Percentiles rank a stretch among this genome's conserved stretches.
Evolutionary conservation across 1,140 invertebrate genomes (phyloP).

Genomic region (Psix sp.): DNA sequence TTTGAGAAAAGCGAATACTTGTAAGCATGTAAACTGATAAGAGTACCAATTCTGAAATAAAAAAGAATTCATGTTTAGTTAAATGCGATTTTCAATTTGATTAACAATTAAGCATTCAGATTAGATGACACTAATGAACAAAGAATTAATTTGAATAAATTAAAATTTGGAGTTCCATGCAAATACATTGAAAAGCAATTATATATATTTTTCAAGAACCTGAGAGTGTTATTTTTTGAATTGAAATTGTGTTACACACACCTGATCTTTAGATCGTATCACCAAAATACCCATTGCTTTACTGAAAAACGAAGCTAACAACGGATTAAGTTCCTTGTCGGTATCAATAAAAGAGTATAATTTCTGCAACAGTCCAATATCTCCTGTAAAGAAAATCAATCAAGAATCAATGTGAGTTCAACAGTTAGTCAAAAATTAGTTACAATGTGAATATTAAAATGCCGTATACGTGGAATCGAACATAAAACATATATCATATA

Average conservation of each 20-base stretch:
- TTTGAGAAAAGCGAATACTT: constrained; percentile 94
- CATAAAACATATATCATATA: too few relatives aligned
- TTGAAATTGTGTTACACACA: constrained; percentile 72
- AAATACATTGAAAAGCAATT: too few relatives aligned
- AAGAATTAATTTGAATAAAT: too few relatives aligned
- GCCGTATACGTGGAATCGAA: too few relatives aligned
- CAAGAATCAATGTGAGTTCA: too few relatives aligned
- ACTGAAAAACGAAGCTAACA: constrained; percentile 96
- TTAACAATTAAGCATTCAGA: too few relatives aligned
- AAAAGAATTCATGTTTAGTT: neutral
- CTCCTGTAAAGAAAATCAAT: constrained; percentile 74
- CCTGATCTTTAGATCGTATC: constrained; percentile 86
- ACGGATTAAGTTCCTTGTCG: constrained; percentile 92
- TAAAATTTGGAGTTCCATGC: too few relatives aligned
- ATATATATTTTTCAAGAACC: too few relatives aligned
- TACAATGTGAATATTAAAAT: too few relatives aligned
- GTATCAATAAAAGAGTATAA: constrained; percentile 93
- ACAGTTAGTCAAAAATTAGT: too few relatives aligned
- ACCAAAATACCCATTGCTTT: constrained; percentile 94
- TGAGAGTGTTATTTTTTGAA: too few relatives aligned
- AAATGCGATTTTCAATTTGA: neutral
- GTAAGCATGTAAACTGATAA: constrained; percentile 91
- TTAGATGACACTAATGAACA: neutral
- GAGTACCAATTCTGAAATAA: constrained; percentile 89
- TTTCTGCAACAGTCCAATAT: constrained; percentile 86